A percentile compares a stretch with the other conserved stretches of the same genome.
Conservation (phyloP, 2,888 invertebrate genomes). For the Adela reaumurella region DNA sequence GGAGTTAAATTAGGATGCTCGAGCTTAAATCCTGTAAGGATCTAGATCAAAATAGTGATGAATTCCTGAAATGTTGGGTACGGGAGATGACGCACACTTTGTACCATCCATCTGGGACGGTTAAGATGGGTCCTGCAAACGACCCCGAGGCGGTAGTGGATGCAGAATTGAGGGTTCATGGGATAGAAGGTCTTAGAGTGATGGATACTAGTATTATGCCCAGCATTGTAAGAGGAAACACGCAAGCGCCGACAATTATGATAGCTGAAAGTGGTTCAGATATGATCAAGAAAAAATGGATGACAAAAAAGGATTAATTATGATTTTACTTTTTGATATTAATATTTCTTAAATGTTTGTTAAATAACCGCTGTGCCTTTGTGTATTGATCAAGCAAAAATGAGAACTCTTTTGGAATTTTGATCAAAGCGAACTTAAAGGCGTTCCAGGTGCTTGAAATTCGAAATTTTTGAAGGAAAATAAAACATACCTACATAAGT, state of each 20-base stretch:
- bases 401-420: too few species aligned
- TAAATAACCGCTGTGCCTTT: too few species aligned
- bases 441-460: too few species aligned
- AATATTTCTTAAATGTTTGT: too few species aligned
- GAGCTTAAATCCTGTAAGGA: slow-evolving; percentile 26
- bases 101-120: slow-evolving; percentile 68
- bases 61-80: slow-evolving; percentile 23
- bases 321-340: too few species aligned
- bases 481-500: too few species aligned
- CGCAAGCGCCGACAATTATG: slow-evolving; percentile 61
- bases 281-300: slow-evolving; percentile 58
- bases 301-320: slow-evolving; percentile 22
- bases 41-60: slow-evolving; percentile 20
- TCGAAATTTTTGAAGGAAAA: too few species aligned
- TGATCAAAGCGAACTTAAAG: too few species aligned
- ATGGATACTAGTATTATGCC: slow-evolving; percentile 69
- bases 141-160: slow-evolving; percentile 53
- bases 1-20: slow-evolving; percentile 26
- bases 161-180: slow-evolving; percentile 50
- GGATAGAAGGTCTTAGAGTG: slow-evolving; percentile 51
- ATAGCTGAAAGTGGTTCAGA: slow-evolving; percentile 64
- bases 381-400: too few species aligned
- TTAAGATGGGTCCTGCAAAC: slow-evolving; percentile 56
- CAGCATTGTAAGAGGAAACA: slow-evolving; percentile 57
- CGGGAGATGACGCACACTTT: slow-evolving; percentile 27